Base-by-base conservation (phyloP, 2,113 vertebrate species). In the Crotalus tigris region DNA sequence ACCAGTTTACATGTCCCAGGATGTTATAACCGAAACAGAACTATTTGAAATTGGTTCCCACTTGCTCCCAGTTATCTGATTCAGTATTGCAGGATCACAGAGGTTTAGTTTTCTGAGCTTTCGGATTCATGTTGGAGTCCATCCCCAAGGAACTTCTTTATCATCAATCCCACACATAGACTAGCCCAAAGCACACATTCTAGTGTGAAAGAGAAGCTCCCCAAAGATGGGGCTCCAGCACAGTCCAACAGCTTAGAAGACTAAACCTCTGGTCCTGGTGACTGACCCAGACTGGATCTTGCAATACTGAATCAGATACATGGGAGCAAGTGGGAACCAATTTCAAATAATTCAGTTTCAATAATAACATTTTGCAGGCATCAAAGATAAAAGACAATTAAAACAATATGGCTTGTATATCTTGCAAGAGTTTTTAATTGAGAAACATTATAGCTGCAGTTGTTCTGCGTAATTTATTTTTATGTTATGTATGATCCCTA, bases 321-420 rank as follows among this genome's bases (percentile, higher is more conserved):
- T 88, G 54, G 58, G 92, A 94, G 49, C 85, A 95, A 96, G 87
- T 89, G 64, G n/a, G n/a, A 75, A 75, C 5, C 33, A 64, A 24
- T 93, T 95, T 88, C 24, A 21, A 53, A 95, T 81, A 93, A n/a
- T 91, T 95, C 94, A 94, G 57, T 87, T 26, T 93, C 57, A 53
- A 54, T 92, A 92, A 95, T 0, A 1, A 95, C 93, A 91, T 93
- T 51, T 64, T 55, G 53, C 91, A 92, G 4, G 15, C 5, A 24
- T 91, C 69, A 88, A 85, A 93, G 86, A 29, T 9, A 44, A 75
- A 1, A 59, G 1, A 89, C 24, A 94, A 87, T 55, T 89, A 90
- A 91, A 95, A 93, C 81, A 75, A 91, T 0, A 53, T 90, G 92
- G 95, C 90, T 94, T 94, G 91, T 92, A 94, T 54, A 33, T 94